phyloP scores from a whole-genome alignment of 2,113 vertebrate genomes.

The Thryonomys swinderianus region DNA sequence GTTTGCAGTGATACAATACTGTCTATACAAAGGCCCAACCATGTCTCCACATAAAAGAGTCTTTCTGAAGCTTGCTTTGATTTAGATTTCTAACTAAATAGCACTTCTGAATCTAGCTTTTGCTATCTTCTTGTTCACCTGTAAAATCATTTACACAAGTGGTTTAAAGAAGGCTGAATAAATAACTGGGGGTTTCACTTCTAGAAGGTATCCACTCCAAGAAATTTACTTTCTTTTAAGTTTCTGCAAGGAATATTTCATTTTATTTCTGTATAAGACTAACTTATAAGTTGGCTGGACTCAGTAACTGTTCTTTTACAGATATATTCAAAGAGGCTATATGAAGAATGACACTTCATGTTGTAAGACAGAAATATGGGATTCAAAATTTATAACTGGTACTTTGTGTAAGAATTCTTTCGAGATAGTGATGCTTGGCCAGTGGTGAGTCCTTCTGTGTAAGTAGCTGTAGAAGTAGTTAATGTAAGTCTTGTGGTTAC shows the following conservation, averaged over 20 bases:
- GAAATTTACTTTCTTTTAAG: neutral
- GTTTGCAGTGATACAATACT: slow-evolving; percentile 56
- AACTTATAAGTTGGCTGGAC: neutral
- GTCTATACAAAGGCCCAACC: slow-evolving; percentile 49
- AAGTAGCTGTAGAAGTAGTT: neutral
- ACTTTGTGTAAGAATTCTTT: neutral
- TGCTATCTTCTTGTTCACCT: slow-evolving; percentile 41
- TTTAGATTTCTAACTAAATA: slow-evolving; percentile 75
- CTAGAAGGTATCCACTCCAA: neutral
- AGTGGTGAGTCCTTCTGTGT: neutral
- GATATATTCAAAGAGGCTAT: neutral
- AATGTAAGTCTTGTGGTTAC: neutral
- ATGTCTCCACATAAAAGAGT: slow-evolving; percentile 51
- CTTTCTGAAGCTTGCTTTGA: slow-evolving; percentile 75
- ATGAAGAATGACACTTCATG: neutral
- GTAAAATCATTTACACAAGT: neutral
- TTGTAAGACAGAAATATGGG: neutral
- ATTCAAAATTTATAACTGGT: neutral
- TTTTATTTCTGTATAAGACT: neutral
- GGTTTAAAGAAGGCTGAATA: neutral
- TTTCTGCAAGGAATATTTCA: neutral
- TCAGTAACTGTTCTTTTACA: neutral
- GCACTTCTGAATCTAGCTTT: slow-evolving; percentile 59
- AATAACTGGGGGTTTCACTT: neutral
- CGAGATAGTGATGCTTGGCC: neutral